Percentiles rank a stretch among this genome's conserved stretches.
These are phyloP conservation scores for Melanocharis versteri DNA, from an alignment of 2,113 vertebrate genomes.

Conservation along the genomic window DNA sequence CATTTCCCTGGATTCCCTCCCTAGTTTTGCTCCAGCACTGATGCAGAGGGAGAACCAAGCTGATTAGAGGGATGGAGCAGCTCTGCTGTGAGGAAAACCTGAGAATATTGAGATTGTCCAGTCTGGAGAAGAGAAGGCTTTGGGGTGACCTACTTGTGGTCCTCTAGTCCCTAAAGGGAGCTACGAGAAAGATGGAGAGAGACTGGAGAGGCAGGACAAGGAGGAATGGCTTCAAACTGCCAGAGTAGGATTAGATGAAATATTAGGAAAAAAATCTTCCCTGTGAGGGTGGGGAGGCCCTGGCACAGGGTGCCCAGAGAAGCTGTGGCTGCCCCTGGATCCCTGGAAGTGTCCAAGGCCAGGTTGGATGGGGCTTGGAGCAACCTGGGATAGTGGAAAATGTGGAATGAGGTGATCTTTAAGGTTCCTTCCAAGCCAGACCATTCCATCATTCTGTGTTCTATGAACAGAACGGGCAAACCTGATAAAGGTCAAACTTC, in stretches of 20 bases:
- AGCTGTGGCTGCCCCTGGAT: neutral
- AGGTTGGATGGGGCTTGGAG: accelerated
- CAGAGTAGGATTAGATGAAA: too few relatives aligned
- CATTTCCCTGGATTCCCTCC: neutral
- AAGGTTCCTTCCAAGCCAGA: neutral
- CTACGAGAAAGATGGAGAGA: neutral
- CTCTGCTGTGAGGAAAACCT: neutral
- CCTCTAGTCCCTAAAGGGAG: neutral
- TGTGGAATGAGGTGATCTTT: neutral
- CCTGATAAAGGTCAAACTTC: neutral
- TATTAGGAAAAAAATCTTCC: neutral
- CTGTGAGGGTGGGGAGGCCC: neutral
- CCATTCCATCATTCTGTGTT: neutral
- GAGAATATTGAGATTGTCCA: neutral
- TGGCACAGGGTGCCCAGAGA: accelerated
- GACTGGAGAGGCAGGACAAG: neutral
- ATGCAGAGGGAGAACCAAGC: neutral
- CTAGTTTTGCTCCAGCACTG: neutral
- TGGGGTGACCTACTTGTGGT: accelerated
- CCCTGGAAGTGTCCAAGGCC: neutral
- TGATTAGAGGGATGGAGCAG: neutral
- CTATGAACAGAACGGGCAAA: accelerated
- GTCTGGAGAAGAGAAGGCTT: neutral
- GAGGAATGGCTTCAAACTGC: neutral
- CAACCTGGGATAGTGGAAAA: accelerated